Base-by-base conservation (phyloP, 2,888 invertebrate genomes). In the Drosophila leonis region DNA sequence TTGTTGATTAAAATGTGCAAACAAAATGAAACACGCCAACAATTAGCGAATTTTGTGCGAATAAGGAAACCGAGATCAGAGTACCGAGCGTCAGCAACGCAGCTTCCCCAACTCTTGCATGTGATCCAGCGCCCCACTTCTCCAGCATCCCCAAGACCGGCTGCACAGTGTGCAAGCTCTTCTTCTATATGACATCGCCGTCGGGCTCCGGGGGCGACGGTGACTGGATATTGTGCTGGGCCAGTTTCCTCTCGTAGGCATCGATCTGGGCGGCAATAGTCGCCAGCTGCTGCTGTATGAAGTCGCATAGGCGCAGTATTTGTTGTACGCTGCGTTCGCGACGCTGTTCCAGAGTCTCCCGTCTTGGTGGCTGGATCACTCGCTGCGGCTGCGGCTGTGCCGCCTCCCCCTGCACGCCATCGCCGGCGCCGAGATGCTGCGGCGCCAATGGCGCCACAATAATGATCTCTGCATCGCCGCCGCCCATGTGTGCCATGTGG, bases 181-280 rank as follows among this genome's bases (percentile, higher is more conserved):
- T 48, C 48, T 65, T 37, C 41, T 80, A 83, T 20, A 83, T 65
- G 63, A 66, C 52, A 65, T 83, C 84, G 8, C 69, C 75, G 20
- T 81, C 69, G 18, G 75, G 72, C 29, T 83, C 68, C 8, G 57
- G 78, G 2, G 69, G 49, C 37, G 74, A 65, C 2, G 62, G 31
- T 12, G 52, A 60, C 8, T 59, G 41, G 0, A 18, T 46, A 33
- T 51, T 27, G 7, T 49, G 57, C 48, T 46, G 55, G 0, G 15
- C n/a, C 44, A 70, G 37, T 8, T 71, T 83, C n/a, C 46, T 18
- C 46, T 62, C 69, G 31, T 68, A 74, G 31, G 33, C 55, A 7
- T 68, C 65, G 20, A 81, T 65, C 52, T 68, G 61, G 9, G 49
- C 61, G 18, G 65, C 61, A 15, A 81, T 59, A 0, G 46, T 57